Conservation (phyloP, 2,888 invertebrate species). For the Physocephala rufipes region DNA sequence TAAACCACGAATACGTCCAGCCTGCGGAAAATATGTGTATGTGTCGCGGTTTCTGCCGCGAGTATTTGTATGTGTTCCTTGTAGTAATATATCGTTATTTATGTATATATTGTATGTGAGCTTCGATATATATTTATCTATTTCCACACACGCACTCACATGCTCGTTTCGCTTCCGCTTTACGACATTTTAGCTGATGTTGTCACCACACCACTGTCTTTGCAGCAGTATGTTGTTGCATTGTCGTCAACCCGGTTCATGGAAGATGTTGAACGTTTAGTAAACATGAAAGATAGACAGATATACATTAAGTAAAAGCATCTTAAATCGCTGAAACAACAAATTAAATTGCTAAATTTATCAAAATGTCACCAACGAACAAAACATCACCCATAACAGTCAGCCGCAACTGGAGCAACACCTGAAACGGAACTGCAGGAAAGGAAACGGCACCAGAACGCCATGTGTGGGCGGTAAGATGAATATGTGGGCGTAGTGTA, state of each 20-base stretch:
- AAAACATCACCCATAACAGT: conserved; percentile 15
- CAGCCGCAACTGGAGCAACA: not conserved
- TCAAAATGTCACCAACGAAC: conserved; percentile 40
- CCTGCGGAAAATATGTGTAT: no score
- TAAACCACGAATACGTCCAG: no score
- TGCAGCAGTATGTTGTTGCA: not conserved
- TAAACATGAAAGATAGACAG: not conserved
- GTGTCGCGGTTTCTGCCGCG: no score
- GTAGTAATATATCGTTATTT: no score
- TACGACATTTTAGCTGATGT: no score
- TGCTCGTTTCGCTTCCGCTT: no score
- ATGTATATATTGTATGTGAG: no score
- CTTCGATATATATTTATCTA: no score
- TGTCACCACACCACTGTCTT: not conserved
- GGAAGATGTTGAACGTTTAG: not conserved
- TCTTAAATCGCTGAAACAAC: not conserved
- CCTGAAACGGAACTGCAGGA: not conserved
- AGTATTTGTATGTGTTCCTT: no score
- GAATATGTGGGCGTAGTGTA: not conserved
- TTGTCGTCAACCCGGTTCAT: not conserved
- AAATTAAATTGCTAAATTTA: conserved; percentile 37
- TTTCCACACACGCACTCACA: no score
- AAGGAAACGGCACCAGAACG: conserved; percentile 13
- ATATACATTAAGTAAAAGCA: conserved; percentile 9
- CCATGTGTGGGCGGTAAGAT: not conserved